phyloP scores from a whole-genome alignment of 2,888 invertebrate genomes.

The Harpalus rubripes region DNA sequence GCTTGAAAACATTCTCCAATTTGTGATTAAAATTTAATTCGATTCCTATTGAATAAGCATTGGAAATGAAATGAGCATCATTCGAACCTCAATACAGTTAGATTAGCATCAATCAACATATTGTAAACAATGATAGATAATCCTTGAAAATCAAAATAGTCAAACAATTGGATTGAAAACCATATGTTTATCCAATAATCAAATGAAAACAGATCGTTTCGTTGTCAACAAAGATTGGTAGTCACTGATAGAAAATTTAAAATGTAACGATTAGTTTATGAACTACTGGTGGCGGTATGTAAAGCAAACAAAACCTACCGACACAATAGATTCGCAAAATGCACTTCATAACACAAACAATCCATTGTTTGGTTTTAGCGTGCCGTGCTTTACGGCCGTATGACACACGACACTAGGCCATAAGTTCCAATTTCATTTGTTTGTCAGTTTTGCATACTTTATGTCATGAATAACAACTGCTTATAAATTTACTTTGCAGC shows the following conservation, averaged over 20 bases:
- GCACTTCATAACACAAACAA: constrained; percentile 43
- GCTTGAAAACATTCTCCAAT: too few relatives aligned
- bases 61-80: too few relatives aligned
- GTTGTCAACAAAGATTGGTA: constrained; percentile 34
- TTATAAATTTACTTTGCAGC: constrained; percentile 6
- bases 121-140: background rate
- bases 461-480: constrained; percentile 33
- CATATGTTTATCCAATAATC: background rate
- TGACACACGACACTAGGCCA: constrained; percentile 23
- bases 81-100: background rate
- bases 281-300: background rate
- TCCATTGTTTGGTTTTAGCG: constrained; percentile 17
- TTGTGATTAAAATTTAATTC: too few relatives aligned
- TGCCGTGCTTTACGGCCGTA: constrained; percentile 3
- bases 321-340: constrained; percentile 33
- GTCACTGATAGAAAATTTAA: constrained; percentile 9
- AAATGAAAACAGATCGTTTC: constrained; percentile 12
- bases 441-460: constrained; percentile 29
- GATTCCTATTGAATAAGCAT: too few relatives aligned
- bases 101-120: background rate
- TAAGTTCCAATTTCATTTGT: constrained; percentile 35
- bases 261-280: constrained; percentile 36
- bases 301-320: constrained; percentile 35
- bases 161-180: background rate
- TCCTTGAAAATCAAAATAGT: background rate